phyloP scores from a whole-genome alignment of 1,140 invertebrate genomes.

The Drosophila seguyi region DNA sequence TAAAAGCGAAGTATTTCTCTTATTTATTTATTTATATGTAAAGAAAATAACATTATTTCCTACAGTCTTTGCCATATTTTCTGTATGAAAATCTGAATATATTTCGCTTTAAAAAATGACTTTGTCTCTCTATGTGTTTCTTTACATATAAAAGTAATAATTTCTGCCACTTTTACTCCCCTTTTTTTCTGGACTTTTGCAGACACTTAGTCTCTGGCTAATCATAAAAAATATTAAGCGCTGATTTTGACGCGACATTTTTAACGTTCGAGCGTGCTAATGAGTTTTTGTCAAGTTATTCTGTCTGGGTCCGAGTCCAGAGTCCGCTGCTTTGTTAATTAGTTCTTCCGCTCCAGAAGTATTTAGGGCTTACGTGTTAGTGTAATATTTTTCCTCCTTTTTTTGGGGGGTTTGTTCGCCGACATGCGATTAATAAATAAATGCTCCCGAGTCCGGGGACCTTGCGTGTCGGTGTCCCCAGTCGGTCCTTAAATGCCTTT shows the following conservation, averaged over 20 bases:
- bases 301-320: conserved; percentile 46
- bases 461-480: conserved; percentile 59
- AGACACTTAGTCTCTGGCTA: conserved; percentile 45
- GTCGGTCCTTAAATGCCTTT: conserved; percentile 67
- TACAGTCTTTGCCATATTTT: not conserved
- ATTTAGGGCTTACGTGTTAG: conserved; percentile 81
- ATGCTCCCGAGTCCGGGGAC: conserved; percentile 46
- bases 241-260: conserved; percentile 84
- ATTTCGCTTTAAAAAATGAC: not conserved
- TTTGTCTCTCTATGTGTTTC: not conserved
- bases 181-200: conserved; percentile 1
- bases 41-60: too few species aligned
- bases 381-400: conserved; percentile 54
- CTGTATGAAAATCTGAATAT: not conserved
- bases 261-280: conserved; percentile 82
- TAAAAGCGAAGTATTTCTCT: too few species aligned
- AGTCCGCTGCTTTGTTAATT: conserved; percentile 69
- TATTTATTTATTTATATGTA: not conserved
- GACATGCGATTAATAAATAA: conserved; percentile 84
- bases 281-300: conserved; percentile 68
- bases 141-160: conserved; percentile 17
- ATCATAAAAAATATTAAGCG: conserved; percentile 82
- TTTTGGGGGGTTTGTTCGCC: conserved; percentile 25
- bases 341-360: conserved; percentile 80
- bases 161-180: not conserved